Evolutionary conservation across 2,113 vertebrate genomes (phyloP).

Genomic region (Chionis minor): DNA sequence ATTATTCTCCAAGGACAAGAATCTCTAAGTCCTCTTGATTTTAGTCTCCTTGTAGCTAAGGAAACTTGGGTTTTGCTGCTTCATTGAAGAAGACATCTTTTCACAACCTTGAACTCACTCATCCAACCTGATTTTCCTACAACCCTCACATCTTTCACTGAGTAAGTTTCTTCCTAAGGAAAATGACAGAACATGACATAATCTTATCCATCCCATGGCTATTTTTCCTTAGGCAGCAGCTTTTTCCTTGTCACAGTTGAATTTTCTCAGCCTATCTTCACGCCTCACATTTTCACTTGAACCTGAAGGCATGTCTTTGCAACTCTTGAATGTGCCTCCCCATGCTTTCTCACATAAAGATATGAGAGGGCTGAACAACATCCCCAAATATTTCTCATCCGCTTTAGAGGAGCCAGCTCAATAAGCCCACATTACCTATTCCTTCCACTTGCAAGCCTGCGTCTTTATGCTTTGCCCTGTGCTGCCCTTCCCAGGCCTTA

Average conservation of each 20-base stretch:
- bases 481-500: background rate
- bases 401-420: background rate
- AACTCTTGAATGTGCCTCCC: background rate
- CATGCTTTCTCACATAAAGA: background rate
- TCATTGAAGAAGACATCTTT: background rate
- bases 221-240: background rate
- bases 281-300: background rate
- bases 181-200: background rate
- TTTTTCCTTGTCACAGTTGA: background rate
- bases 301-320: background rate
- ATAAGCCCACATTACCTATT: background rate
- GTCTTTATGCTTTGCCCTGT: background rate
- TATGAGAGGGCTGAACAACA: background rate
- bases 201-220: background rate
- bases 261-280: background rate
- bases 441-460: background rate
- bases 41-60: background rate
- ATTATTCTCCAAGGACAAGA: background rate
- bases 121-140: background rate
- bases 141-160: background rate
- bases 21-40: background rate
- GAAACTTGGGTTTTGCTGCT: background rate
- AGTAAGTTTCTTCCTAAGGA: background rate
- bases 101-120: background rate
- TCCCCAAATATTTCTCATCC: background rate